Percentiles rank a stretch among this genome's conserved stretches.
These are phyloP conservation scores for Agrilus planipennis DNA, from an alignment of 1,140 invertebrate genomes.

Conservation along the genomic window DNA sequence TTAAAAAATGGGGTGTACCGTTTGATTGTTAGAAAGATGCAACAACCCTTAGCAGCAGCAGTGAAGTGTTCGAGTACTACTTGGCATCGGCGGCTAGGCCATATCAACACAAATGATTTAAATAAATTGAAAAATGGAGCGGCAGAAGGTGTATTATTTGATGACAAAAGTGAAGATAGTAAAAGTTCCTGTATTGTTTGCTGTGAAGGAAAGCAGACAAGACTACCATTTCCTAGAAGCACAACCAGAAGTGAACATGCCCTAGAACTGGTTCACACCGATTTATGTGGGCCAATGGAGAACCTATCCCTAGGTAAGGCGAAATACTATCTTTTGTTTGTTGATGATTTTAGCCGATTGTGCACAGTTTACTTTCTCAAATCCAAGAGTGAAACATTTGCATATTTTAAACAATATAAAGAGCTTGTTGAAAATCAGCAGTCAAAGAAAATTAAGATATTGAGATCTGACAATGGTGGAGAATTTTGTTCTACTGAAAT, in stretches of 20 bases:
- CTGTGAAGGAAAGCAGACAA: conserved; percentile 18
- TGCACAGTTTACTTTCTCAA: conserved; percentile 30
- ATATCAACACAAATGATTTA: conserved; percentile 11
- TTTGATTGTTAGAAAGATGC: background rate
- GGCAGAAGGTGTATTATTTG: conserved; percentile 2
- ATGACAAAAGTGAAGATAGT: conserved; percentile 4
- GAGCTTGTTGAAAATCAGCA: conserved; percentile 23
- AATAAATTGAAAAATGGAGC: conserved; percentile 11
- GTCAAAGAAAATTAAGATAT: background rate
- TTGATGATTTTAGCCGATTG: conserved; percentile 28
- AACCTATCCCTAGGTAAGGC: conserved; percentile 19
- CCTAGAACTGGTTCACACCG: conserved; percentile 24
- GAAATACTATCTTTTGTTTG: conserved; percentile 30
- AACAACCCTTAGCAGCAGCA: background rate
- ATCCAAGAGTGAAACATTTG: conserved; percentile 22
- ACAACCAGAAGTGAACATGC: conserved; percentile 12
- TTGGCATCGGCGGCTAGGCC: conserved; percentile 13
- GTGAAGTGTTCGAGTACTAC: background rate
- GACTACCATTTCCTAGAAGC: conserved; percentile 16
- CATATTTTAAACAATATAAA: conserved; percentile 25
- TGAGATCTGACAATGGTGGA: conserved; percentile 23
- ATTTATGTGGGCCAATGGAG: conserved; percentile 29
- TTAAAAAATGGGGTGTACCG: background rate
- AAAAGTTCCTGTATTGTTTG: conserved; percentile 20
- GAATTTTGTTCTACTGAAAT: conserved; percentile 15